Evolutionary conservation across 2,888 invertebrate genomes (phyloP), one percentile per base, ranked within the genome.

Genomic region (Caenorhabditis auriculariae): DNA sequence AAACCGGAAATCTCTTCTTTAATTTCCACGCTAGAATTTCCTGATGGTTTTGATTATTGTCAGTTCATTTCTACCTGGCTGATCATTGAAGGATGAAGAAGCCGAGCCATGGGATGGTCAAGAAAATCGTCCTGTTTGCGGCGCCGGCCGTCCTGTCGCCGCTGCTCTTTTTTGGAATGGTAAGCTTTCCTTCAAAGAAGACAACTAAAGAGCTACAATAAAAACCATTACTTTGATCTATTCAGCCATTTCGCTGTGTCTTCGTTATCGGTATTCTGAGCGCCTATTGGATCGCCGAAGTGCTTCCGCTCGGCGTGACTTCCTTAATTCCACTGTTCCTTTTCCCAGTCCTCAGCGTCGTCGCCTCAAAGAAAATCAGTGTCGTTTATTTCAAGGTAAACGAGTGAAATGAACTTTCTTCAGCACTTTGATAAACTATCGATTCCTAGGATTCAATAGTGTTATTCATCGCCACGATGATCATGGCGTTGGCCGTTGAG

Each of bases 241-340:
- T 67, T 43, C 55, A 73, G 73, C 68, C 66, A 42, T 60, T 44
- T 39, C 29, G 56, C 44, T 74, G 74, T 44, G 52, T 61, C 23
- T 74, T 65, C 49, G 60, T 52, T 3, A 69, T 71, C 32, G 35
- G 59, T 21, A 41, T 74, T 15, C 49, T 68, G n/a, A 63, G 68
- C 3, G 47, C 46, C 15, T 74, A 66, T 51, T 68, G 70, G 66
- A 62, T 74, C 5, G 54, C 55, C 1, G 63, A 72, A 45, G 62
- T 62, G 3, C 47, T 74, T 28, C 74, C 74, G 3, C 58, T 74
- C 38, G 66, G 69, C 4, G 49, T 74, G 28, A 70, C 73, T 2
- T 68, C 69, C 6, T 57, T 74, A 3, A 48, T 74, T 21, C 74
- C 74, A 1, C 35, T 73, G 29, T 56, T 72, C 5, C 60, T 74